Conservation (phyloP, 2,888 invertebrate species). For the Apocheima hispidaria region DNA sequence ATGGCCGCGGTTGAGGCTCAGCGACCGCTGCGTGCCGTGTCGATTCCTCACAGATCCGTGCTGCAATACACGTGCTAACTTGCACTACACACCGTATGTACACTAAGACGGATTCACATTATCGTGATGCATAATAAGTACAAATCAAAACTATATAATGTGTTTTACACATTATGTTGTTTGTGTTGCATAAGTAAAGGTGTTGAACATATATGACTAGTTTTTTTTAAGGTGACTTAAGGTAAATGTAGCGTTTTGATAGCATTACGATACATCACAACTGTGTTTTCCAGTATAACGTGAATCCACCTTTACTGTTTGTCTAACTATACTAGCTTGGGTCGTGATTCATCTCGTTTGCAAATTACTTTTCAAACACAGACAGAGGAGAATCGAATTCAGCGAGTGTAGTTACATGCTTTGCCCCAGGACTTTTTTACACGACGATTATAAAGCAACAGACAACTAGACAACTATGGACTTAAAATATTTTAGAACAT, state of each 20-base stretch:
- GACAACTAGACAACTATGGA: too few species aligned
- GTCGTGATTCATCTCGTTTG: not conserved
- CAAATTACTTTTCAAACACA: not conserved
- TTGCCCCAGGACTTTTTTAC: not conserved
- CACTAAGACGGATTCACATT: not conserved
- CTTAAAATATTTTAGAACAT: too few species aligned
- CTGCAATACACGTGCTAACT: slow-evolving; percentile 73
- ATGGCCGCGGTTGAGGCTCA: slow-evolving; percentile 91
- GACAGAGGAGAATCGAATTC: not conserved
- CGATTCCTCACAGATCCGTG: slow-evolving; percentile 87
- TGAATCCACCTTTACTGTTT: not conserved
- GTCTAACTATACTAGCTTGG: not conserved
- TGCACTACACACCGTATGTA: slow-evolving; percentile 17
- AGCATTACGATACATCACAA: not conserved
- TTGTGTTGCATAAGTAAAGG: too few species aligned
- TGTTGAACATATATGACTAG: too few species aligned
- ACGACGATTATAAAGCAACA: too few species aligned
- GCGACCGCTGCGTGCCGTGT: slow-evolving; percentile 88
- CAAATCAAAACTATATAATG: not conserved
- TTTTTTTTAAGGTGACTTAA: not conserved
- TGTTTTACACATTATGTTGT: not conserved
- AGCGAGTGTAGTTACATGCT: not conserved
- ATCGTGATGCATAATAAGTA: not conserved
- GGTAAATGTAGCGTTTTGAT: not conserved
- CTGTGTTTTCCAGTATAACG: not conserved